Percentiles rank a stretch among this genome's conserved stretches.
These are phyloP conservation scores for Lordiphosa stackelbergi DNA, from an alignment of 1,140 invertebrate genomes.

Conservation along the genomic window DNA sequence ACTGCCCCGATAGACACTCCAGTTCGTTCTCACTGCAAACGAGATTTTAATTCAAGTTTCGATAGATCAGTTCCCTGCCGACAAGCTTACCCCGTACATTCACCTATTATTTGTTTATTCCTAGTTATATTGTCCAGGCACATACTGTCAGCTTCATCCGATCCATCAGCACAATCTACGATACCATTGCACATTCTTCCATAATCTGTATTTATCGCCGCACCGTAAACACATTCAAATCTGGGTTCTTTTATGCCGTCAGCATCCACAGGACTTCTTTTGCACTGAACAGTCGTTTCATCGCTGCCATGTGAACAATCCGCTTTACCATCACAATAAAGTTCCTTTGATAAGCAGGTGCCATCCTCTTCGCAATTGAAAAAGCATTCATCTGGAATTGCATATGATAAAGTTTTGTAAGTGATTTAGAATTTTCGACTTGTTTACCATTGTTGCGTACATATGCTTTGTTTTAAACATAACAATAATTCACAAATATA, in stretches of 20 bases:
- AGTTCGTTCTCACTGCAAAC: slow-evolving; percentile 1
- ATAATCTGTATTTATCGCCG: fast-evolving
- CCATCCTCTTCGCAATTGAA: too few species aligned
- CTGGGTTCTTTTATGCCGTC: fast-evolving
- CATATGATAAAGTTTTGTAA: too few species aligned
- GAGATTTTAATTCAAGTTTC: background rate
- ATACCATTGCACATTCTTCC: background rate
- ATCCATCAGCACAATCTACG: slow-evolving; percentile 7
- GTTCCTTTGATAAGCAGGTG: too few species aligned
- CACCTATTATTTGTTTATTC: background rate
- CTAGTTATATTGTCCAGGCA: background rate
- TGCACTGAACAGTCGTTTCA: slow-evolving; percentile 18
- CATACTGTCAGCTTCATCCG: slow-evolving; percentile 7
- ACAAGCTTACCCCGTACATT: background rate
- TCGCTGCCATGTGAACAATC: slow-evolving; percentile 14
- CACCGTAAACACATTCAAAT: slow-evolving; percentile 14
- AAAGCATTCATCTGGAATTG: too few species aligned
- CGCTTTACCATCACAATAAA: background rate
- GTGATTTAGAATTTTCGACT: too few species aligned
- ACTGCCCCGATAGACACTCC: slow-evolving; percentile 2
- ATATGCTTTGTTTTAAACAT: too few species aligned
- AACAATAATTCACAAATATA: too few species aligned
- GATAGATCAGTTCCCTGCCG: background rate
- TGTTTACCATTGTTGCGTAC: too few species aligned
- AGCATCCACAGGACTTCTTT: background rate